Evolutionary conservation across 2,113 vertebrate genomes (phyloP).

Genomic region (Tragelaphus strepsiceros): DNA sequence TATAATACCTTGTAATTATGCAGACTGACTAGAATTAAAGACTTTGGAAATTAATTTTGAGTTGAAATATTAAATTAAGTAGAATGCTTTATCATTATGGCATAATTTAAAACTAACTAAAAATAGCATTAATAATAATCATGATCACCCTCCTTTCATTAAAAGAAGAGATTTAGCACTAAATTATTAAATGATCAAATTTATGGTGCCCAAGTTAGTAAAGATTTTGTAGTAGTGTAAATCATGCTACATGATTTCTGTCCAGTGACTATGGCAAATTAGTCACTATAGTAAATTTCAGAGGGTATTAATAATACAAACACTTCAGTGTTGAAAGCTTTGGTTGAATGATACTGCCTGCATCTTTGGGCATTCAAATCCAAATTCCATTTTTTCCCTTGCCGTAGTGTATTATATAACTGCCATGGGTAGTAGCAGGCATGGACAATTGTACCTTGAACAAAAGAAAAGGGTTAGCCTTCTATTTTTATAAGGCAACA

Average conservation of each 20-base stretch:
- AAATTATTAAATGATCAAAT: slow-evolving; percentile 77
- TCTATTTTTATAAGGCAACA: neutral
- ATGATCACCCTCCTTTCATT: slow-evolving; percentile 73
- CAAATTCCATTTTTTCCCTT: neutral
- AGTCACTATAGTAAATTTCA: slow-evolving; percentile 70
- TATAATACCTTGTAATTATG: slow-evolving; percentile 71
- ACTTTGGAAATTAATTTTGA: slow-evolving; percentile 76
- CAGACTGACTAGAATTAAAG: slow-evolving; percentile 70
- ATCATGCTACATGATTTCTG: slow-evolving; percentile 71
- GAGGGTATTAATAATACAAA: slow-evolving; percentile 70
- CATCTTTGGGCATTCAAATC: neutral
- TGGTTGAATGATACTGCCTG: neutral
- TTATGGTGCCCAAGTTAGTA: slow-evolving; percentile 75
- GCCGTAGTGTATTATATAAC: neutral
- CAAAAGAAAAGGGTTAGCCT: neutral
- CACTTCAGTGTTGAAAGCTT: slow-evolving; percentile 10
- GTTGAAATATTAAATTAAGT: slow-evolving; percentile 77
- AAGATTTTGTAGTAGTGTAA: slow-evolving; percentile 74
- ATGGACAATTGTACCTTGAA: neutral
- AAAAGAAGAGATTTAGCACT: slow-evolving; percentile 72
- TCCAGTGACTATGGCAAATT: slow-evolving; percentile 65
- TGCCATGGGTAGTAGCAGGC: neutral
- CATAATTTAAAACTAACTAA: slow-evolving; percentile 78
- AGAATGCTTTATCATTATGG: slow-evolving; percentile 76
- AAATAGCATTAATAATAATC: slow-evolving; percentile 79